Base-by-base conservation (phyloP, 2,113 vertebrate species). In the Gymnocephalus cernua region DNA sequence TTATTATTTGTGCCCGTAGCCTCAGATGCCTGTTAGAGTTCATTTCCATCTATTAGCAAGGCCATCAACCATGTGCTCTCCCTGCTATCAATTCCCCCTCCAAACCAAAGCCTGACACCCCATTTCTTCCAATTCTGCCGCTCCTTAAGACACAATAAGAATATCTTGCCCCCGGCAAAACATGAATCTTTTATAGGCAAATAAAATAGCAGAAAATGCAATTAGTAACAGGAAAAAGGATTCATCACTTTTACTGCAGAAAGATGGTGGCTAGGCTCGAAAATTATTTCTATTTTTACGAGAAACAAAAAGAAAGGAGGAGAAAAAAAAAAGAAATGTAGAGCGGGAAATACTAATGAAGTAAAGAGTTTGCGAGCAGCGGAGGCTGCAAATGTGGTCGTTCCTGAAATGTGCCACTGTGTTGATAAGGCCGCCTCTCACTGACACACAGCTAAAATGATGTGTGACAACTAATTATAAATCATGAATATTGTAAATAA, bases 381-480 rank as follows among this genome's bases (percentile, higher is more conserved):
- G 13, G 66, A 19, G 21, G 23, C 71, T 72, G 77, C 51, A 77
- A 82, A 80, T 38, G 68, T 61, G 80, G 14, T 48, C 19, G 65
- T 53, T 89, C 66, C 71, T 79, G 79, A 86, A 81, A 80, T 79
- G 82, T 85, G 83, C 75, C 2, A 56, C 88, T 63, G 56, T 71
- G 77, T 84, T 83, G 89, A 94, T 91, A 91, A 90, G 86, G 67
- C 70, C 54, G 75, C 85, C 72, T 82, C 83, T 91, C 79, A 50
- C 74, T 58, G 79, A 75, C 84, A 87, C 76, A 81, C 80, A 41
- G 91, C 82, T 78, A 91, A 88, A 89, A 87, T 80, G 80, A 82
- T 75, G 88, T 84, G 84, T 84, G 90, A 93, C 92, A 91, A 88
- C 84, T 88, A 89, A 93, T 93, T 94, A 92, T 82, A 78, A 82